These are phyloP conservation scores for Barypeithes pellucidus DNA, from an alignment of 2,888 invertebrate genomes.

Conservation along the genomic window DNA sequence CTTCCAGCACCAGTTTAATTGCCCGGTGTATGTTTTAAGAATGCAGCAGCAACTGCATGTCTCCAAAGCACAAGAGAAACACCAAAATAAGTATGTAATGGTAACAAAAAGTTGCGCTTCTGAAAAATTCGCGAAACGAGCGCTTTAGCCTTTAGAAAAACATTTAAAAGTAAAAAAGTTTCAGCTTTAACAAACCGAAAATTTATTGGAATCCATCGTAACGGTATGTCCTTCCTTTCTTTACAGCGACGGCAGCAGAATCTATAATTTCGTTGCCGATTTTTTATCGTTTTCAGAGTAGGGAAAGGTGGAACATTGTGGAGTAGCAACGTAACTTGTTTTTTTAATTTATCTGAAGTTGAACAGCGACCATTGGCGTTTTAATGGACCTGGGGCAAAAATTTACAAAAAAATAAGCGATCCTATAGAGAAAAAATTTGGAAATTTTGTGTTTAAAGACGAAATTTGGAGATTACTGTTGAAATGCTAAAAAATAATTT, in stretches of 20 bases:
- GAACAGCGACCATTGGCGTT: no score
- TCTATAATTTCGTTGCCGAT: conserved; percentile 51
- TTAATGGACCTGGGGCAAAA: no score
- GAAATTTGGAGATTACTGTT: no score
- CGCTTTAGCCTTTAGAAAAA: conserved; percentile 46
- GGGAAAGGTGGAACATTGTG: no score
- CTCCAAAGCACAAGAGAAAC: conserved; percentile 23
- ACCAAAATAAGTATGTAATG: conserved; percentile 31
- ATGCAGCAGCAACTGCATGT: conserved; percentile 2
- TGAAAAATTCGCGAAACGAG: conserved; percentile 49
- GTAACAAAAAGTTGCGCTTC: conserved; percentile 45
- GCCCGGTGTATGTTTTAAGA: no score
- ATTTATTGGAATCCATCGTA: conserved; percentile 53
- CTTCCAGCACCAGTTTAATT: no score
- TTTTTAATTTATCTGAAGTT: no score
- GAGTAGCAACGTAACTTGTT: no score
- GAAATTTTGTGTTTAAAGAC: no score
- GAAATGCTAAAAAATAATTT: no score
- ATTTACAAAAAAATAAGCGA: no score
- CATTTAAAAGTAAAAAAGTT: conserved; percentile 41
- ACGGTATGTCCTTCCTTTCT: conserved; percentile 54
- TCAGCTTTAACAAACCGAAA: conserved; percentile 48
- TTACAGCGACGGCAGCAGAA: conserved; percentile 50
- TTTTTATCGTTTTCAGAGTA: conserved; percentile 39
- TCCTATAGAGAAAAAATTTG: no score